Base-by-base conservation (phyloP, 2,113 vertebrate genomes). In the Callipepla californica region DNA sequence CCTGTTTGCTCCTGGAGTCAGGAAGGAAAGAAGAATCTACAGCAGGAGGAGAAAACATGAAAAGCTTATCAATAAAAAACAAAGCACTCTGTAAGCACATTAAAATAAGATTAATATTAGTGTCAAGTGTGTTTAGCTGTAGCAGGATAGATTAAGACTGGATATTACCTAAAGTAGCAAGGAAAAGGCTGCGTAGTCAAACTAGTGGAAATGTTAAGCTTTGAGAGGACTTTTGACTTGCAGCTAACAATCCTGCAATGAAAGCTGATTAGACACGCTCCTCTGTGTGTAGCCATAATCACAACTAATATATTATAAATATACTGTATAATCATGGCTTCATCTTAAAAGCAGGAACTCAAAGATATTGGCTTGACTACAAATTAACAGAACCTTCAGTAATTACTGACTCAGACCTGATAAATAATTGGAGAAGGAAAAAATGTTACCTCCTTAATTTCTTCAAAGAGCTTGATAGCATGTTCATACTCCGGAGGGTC, bases 11-110 rank as follows among this genome's bases (percentile, higher is more conserved):
- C 99, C 99, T 57, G 99, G 98, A 83, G 98, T 98, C 62, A 99
- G 97, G 92, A 99, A 99, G 30, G 99, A 99, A 82, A 99, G 97
- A 68, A 99, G 97, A 89, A 98, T 98, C 99, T 99, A 81, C 66
- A 86, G 14, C 47, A 61, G n/a, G 9, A 25, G 11, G 8, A 11
- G 48, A 32, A 86, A 17, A 34, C n/a, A 47, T 3, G 14, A 68
- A 83, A 75, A 51, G 3, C 14, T 61, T 45, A 79, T 53, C 32
- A 94, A 74, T 76, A 87, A 87, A 86, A 47, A 12, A 0, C 30
- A 80, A 83, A 65, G 0, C 28, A 83, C 26, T 76, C 22, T 5
- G 2, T 17, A 67, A 88, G 77, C 48, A 81, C 1, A 0, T 11
- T 21, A 3, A 28, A 93, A 9, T 21, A 67, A 79, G 20, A 70